Conservation (phyloP, 2,797 vertebrate genomes). For the Rhinatrema bivittatum region DNA sequence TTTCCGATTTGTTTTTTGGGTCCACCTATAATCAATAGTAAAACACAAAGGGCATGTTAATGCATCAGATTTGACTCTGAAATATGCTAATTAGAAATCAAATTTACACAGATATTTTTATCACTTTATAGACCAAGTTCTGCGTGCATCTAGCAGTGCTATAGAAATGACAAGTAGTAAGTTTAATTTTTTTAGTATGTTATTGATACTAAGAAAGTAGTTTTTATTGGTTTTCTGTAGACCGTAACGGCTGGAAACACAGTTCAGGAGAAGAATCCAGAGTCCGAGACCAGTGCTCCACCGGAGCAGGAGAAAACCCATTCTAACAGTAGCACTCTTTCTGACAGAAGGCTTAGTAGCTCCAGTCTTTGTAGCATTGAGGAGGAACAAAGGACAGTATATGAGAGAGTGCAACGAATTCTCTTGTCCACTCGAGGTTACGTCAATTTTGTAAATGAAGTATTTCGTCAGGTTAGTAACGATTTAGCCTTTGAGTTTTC, state of each 20-base stretch:
- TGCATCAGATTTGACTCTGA: too few species aligned
- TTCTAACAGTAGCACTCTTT: conserved; percentile 84
- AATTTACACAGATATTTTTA: too few species aligned
- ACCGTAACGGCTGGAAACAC: conserved; percentile 71
- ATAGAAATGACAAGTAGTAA: too few species aligned
- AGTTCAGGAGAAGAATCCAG: conserved; percentile 66
- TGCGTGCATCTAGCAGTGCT: too few species aligned
- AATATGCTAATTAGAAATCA: too few species aligned
- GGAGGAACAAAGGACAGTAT: conserved; percentile 80
- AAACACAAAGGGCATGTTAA: too few species aligned
- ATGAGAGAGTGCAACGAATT: conserved; percentile 91
- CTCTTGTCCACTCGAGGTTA: conserved; percentile 90
- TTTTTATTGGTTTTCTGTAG: conserved; percentile 30
- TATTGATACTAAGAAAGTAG: too few species aligned
- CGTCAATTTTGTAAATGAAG: conserved; percentile 95
- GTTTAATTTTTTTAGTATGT: too few species aligned
- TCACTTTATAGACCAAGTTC: too few species aligned
- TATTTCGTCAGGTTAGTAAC: conserved; percentile 84
- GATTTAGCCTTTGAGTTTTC: background rate
- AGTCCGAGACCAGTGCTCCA: conserved; percentile 52
- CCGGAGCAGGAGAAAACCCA: conserved; percentile 76
- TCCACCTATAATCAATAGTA: too few species aligned
- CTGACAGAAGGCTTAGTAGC: conserved; percentile 78
- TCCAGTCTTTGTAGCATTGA: conserved; percentile 91
- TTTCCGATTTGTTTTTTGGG: too few species aligned